phyloP scores from a whole-genome alignment of 2,888 invertebrate species.

The Folsomia manolachei region DNA sequence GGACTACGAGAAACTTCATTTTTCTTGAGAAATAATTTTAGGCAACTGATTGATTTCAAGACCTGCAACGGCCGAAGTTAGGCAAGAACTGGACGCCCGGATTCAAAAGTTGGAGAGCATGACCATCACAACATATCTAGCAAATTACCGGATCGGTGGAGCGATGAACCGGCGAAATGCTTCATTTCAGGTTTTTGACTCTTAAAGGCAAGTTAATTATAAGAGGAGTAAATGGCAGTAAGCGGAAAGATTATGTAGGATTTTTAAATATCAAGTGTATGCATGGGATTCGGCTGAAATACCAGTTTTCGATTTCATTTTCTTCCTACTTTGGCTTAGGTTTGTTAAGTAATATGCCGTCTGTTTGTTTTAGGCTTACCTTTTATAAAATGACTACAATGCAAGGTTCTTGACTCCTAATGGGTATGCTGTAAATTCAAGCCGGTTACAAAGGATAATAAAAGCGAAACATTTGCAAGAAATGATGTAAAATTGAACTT shows the following conservation, averaged over 20 bases:
- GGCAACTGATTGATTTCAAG: not conserved
- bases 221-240: not conserved
- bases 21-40: not conserved
- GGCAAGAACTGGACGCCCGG: not conserved
- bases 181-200: not conserved
- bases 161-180: not conserved
- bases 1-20: conserved; percentile 35
- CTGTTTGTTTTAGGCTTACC: too few species aligned
- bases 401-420: not conserved
- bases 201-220: not conserved
- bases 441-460: too few species aligned
- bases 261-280: not conserved
- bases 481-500: too few species aligned
- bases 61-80: not conserved
- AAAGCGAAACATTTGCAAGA: too few species aligned
- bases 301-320: not conserved
- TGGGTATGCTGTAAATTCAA: too few species aligned
- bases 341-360: not conserved
- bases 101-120: not conserved
- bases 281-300: not conserved
- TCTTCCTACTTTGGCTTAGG: not conserved
- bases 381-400: not conserved
- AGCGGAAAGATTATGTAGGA: not conserved
- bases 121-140: conserved; percentile 2
- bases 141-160: not conserved